phyloP scores from a whole-genome alignment of 2,888 invertebrate genomes.

The Dicycla oo region DNA sequence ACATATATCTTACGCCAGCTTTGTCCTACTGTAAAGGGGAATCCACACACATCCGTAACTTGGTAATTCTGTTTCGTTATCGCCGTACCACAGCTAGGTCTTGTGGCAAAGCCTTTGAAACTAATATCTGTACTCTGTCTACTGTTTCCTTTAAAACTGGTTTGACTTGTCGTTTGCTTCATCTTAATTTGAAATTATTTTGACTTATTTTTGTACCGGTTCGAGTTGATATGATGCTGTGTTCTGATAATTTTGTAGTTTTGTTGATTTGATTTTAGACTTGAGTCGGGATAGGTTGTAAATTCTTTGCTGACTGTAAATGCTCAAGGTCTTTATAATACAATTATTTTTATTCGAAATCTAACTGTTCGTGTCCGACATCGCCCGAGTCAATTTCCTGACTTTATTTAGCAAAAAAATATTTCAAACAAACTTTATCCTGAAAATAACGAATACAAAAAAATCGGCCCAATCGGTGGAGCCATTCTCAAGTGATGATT shows the following conservation, averaged over 20 bases:
- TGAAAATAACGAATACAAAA: background rate
- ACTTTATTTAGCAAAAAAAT: background rate
- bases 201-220: constrained; percentile 32
- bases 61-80: constrained; percentile 23
- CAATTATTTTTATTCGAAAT: background rate
- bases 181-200: constrained; percentile 35
- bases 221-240: background rate
- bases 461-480: background rate
- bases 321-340: background rate
- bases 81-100: constrained; percentile 34
- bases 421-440: background rate
- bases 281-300: background rate
- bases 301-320: constrained; percentile 21
- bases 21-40: constrained; percentile 13
- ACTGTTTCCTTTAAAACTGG: constrained; percentile 48
- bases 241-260: constrained; percentile 10
- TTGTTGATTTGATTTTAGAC: constrained; percentile 21
- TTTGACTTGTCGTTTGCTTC: constrained; percentile 20
- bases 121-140: constrained; percentile 41
- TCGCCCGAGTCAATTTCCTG: background rate
- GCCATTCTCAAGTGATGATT: background rate
- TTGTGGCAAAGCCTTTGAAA: constrained; percentile 47
- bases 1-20: constrained; percentile 27
- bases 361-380: background rate
- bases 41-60: constrained; percentile 22